Evolutionary conservation across 2,888 invertebrate genomes (phyloP).

Genomic region (Taenaris catops): DNA sequence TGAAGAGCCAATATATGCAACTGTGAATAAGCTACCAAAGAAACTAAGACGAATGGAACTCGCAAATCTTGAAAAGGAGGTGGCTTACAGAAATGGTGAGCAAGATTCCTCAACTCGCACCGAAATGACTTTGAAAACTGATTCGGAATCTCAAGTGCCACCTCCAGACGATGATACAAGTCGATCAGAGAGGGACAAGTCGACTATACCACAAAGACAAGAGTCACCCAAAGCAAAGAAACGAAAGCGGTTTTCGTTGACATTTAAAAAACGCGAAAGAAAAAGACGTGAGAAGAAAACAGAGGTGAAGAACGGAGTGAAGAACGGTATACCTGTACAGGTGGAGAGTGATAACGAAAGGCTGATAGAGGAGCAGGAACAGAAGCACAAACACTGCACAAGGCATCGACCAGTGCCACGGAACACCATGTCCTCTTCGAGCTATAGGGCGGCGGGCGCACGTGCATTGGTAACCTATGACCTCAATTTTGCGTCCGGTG

Average conservation of each 20-base stretch:
- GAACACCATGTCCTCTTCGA: slow-evolving; percentile 63
- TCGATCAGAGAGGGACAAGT: slow-evolving; percentile 66
- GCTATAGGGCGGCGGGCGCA: slow-evolving; percentile 72
- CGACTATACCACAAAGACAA: slow-evolving; percentile 53
- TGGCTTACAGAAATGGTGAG: slow-evolving; percentile 61
- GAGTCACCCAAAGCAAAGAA: slow-evolving; percentile 71
- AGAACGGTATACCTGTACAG: slow-evolving; percentile 50
- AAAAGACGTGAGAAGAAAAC: slow-evolving; percentile 68
- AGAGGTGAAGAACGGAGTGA: slow-evolving; percentile 53
- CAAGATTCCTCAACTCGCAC: slow-evolving; percentile 64
- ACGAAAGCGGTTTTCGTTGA: slow-evolving; percentile 65
- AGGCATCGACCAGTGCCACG: slow-evolving; percentile 47
- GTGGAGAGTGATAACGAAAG: slow-evolving; percentile 68
- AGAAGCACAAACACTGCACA: slow-evolving; percentile 56
- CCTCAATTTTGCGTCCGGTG: no score
- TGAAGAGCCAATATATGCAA: slow-evolving; percentile 74
- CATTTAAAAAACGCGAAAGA: slow-evolving; percentile 68
- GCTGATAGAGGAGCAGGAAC: slow-evolving; percentile 58
- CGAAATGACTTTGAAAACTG: slow-evolving; percentile 61
- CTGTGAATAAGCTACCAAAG: slow-evolving; percentile 73
- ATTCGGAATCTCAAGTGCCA: slow-evolving; percentile 59
- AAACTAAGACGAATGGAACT: slow-evolving; percentile 68
- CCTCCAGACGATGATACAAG: slow-evolving; percentile 69
- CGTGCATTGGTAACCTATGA: no score
- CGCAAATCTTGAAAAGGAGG: slow-evolving; percentile 70